Evolutionary conservation across 1,140 invertebrate genomes (phyloP), one percentile per base, ranked within the genome.

Genomic region (Cydia splendana): DNA sequence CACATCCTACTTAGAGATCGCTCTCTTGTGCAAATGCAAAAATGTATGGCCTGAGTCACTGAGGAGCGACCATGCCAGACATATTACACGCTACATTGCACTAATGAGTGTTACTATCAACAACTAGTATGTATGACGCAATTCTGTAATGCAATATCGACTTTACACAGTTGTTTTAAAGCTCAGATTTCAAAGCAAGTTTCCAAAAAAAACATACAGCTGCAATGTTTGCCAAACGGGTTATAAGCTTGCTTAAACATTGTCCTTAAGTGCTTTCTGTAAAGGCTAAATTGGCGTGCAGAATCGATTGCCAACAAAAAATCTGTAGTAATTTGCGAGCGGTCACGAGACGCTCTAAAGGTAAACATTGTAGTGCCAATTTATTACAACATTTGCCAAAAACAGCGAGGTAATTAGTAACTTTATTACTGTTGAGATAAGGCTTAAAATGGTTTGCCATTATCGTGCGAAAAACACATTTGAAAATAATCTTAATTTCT

Each of bases 241-340:
- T 71, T 38, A 38, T 71, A 71, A 71, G 30, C n/a, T 18, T 15
- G 34, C 34, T 18, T 42, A 62, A 71, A 18, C 30, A 45, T 15
- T 42, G 67, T n/a, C 67, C 34, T 71, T 71, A n/a, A 9, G n/a
- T 18, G 30, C 65, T 38, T 67, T 18, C 30, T 15, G 18, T 71
- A 42, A 34, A 71, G 67, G 2, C 30, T 18, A 71, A 71, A 45
- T 9, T 71, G 67, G 67, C 34, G 67, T 71, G 34, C 34, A 42
- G 15, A 71, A 38, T 18, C 13, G 67, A 42, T 71, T 71, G 67
- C 67, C 67, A 71, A 71, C n/a, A 71, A 71, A 45, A 69, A 71
- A 71, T n/a, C 7, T 38, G 13, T 42, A 71, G 67, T 38, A 45
- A 71, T 71, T 71, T 71, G 34, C 67, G n/a, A 18, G 34, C 34